Evolutionary conservation across 2,113 vertebrate species (phyloP), one percentile per base, ranked within the genome.

Genomic region (Monarcha castaneiventris): DNA sequence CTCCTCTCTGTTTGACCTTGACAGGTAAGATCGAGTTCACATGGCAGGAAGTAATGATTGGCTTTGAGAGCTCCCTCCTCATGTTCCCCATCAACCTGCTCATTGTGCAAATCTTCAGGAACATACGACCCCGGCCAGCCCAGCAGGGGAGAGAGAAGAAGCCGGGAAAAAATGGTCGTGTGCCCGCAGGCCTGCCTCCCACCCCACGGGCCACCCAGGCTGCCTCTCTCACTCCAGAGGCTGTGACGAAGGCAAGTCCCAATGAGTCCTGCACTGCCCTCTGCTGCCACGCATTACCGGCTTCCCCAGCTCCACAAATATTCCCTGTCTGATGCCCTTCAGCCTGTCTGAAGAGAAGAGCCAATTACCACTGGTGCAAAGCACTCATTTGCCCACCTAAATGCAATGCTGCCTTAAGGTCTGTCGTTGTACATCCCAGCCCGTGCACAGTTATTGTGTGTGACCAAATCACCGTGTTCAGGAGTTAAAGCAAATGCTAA

Each of bases 51-150:
- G 99, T 99, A 87, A 98, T 99, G 98, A 99, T 99, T 25, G 99
- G 99, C 68, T 90, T 99, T 87, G 98, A 99, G 97, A 99, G 99
- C 97, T 99, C 99, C 21, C 94, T 99, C 83, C 98, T 99, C 67
- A 98, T 99, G 99, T 99, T 99, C 92, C 99, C 99, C 93, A 98
- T 99, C 98, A 99, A 99, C 96, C 98, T 99, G 77, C 97, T 99
- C 49, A 99, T 99, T 10, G 99, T 99, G 94, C 99, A 99, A 90
- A 99, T 99, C 97, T 99, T 99, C 98, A 98, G 99, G 96, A 99
- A 99, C 64, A 84, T 95, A 44, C 96, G 96, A 14, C 97, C 98
- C 41, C 90, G 84, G 76, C 96, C 97, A 92, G 93, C 79, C 41
- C 96, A 76, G 23, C 89, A 87, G 18, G 93, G 96, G 71, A 86